These are phyloP conservation scores for Drosophila monieri DNA, from an alignment of 2,888 invertebrate genomes.

Conservation along the genomic window DNA sequence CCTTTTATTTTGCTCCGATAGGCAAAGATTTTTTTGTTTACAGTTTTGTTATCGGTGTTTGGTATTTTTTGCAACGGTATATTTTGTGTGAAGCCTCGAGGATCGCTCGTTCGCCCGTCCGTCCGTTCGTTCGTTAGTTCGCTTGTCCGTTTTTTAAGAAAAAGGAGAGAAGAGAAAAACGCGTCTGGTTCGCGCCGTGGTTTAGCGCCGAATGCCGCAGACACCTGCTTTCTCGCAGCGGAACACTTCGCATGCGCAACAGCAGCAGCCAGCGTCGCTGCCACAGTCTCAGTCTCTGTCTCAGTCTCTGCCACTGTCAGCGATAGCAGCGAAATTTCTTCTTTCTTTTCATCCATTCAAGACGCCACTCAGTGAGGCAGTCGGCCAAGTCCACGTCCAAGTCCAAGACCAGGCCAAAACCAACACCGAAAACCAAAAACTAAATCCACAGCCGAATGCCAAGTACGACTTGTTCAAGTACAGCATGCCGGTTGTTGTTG, in stretches of 20 bases:
- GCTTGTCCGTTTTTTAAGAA: conserved; percentile 15
- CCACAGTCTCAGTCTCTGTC: conserved; percentile 16
- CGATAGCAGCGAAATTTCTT: conserved; percentile 71
- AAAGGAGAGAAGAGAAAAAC: conserved; percentile 61
- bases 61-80: conserved; percentile 1
- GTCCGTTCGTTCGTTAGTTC: neutral
- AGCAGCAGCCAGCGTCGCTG: conserved; percentile 51
- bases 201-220: conserved; percentile 84
- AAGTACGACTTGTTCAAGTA: conserved; percentile 39
- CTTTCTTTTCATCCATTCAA: conserved; percentile 74
- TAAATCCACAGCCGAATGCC: conserved; percentile 20
- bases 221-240: conserved; percentile 84
- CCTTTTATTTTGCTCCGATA: conserved; percentile 1
- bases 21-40: neutral
- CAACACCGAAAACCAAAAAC: conserved; percentile 11
- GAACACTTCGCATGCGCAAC: conserved; percentile 84
- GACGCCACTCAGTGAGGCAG: conserved; percentile 51
- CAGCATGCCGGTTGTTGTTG: conserved; percentile 29
- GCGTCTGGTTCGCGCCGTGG: conserved; percentile 84
- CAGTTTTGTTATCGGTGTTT: neutral
- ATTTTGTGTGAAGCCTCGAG: conserved; percentile 18
- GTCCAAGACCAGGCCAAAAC: conserved; percentile 27
- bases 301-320: conserved; percentile 28
- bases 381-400: conserved; percentile 35
- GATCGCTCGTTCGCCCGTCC: conserved; percentile 23